These are phyloP conservation scores for Campaea margaritaria DNA, from an alignment of 2,888 invertebrate species.

Conservation along the genomic window DNA sequence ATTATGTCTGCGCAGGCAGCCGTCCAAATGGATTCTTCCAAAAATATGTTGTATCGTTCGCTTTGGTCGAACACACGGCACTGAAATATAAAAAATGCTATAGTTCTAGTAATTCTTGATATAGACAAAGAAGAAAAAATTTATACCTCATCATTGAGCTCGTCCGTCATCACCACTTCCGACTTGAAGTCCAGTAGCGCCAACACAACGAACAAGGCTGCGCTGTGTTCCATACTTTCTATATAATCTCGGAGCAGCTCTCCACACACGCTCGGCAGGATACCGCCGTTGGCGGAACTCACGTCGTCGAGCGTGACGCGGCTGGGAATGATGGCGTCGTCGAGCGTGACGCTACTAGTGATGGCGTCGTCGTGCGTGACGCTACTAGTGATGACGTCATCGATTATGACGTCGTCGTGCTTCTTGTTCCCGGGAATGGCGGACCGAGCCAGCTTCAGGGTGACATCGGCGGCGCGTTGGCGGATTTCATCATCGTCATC, in stretches of 20 bases:
- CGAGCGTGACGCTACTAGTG: background rate
- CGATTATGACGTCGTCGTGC: background rate
- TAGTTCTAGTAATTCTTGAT: background rate
- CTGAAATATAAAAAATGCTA: conserved; percentile 56
- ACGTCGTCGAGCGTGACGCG: background rate
- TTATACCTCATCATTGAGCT: conserved; percentile 63
- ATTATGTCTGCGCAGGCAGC: conserved; percentile 58
- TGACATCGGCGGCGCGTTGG: conserved; percentile 35
- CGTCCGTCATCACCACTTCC: conserved; percentile 61
- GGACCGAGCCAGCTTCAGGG: background rate
- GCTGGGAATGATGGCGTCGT: background rate
- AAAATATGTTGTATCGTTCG: conserved; percentile 86
- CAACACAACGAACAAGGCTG: conserved; percentile 49
- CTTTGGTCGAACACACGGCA: conserved; percentile 87
- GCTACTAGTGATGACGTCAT: background rate
- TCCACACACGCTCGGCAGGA: conserved; percentile 43
- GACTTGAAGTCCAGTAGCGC: conserved; percentile 68
- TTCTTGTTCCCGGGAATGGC: background rate
- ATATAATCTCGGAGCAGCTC: conserved; percentile 37
- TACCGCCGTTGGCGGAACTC: background rate
- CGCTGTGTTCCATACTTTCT: conserved; percentile 30
- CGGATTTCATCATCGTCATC: conserved; percentile 77
- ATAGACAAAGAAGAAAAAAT: background rate
- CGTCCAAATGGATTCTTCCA: conserved; percentile 81
- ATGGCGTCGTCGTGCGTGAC: background rate